phyloP scores from a whole-genome alignment of 2,888 invertebrate species.

The Holacanthella duospinosa region DNA sequence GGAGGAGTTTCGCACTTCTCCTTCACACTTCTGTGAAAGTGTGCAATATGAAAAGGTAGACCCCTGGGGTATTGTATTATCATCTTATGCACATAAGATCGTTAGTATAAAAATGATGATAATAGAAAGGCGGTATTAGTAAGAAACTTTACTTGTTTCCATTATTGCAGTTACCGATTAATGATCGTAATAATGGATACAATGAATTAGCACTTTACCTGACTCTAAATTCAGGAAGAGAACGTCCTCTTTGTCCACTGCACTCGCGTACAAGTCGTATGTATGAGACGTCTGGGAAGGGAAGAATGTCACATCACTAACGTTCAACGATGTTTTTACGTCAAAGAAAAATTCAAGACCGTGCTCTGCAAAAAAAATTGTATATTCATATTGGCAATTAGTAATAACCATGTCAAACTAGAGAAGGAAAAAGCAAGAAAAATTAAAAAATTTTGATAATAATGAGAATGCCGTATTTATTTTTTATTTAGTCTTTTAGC shows the following conservation, averaged over 20 bases:
- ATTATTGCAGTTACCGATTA: neutral
- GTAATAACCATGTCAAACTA: neutral
- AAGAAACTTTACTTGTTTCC: neutral
- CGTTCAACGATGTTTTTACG: constrained; percentile 61
- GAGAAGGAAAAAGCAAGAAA: too few relatives aligned
- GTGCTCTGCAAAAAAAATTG: constrained; percentile 46
- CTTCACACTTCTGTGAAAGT: too few relatives aligned
- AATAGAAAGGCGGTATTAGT: too few relatives aligned
- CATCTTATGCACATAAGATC: too few relatives aligned
- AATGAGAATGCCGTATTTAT: too few relatives aligned
- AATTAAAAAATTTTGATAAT: too few relatives aligned
- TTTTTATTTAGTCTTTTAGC: neutral
- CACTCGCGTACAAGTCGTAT: constrained; percentile 62
- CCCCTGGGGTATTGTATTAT: too few relatives aligned
- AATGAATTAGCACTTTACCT: constrained; percentile 42
- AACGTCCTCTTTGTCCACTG: constrained; percentile 60
- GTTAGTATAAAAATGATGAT: too few relatives aligned
- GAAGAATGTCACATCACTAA: constrained; percentile 61
- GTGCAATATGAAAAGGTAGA: too few relatives aligned
- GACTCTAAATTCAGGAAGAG: constrained; percentile 58
- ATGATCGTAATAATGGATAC: too few relatives aligned
- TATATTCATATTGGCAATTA: neutral
- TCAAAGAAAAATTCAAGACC: constrained; percentile 61
- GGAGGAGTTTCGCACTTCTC: too few relatives aligned
- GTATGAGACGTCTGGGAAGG: constrained; percentile 60